Evolutionary conservation across 2,888 invertebrate species (phyloP).

Genomic region (Harpalus rubripes): DNA sequence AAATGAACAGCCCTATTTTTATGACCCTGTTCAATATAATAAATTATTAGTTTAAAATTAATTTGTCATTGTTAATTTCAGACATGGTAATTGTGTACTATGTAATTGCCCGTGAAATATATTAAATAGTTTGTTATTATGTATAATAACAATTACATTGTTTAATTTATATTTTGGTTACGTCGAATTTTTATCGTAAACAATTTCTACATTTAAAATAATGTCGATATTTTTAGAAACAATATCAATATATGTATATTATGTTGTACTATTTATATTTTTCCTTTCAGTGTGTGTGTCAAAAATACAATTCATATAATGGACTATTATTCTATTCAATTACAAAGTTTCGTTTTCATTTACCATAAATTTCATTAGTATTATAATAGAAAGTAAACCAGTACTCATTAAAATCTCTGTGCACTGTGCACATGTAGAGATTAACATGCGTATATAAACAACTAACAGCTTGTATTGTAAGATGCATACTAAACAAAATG

Average conservation of each 20-base stretch:
- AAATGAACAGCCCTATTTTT: too few species aligned
- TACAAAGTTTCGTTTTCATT: slow-evolving; percentile 4
- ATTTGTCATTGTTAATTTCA: not conserved
- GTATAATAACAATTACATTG: too few species aligned
- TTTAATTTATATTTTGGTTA: too few species aligned
- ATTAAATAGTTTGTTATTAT: too few species aligned
- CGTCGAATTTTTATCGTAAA: too few species aligned
- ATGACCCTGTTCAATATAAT: too few species aligned
- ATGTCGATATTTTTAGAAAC: too few species aligned
- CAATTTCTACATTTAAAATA: too few species aligned
- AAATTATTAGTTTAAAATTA: not conserved
- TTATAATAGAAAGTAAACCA: slow-evolving; percentile 31
- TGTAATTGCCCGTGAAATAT: too few species aligned
- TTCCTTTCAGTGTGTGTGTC: too few species aligned
- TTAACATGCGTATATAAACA: slow-evolving; percentile 12
- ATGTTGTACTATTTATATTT: too few species aligned
- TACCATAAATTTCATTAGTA: not conserved
- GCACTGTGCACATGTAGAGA: not conserved
- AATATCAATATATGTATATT: too few species aligned
- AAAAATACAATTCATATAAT: not conserved
- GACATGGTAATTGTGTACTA: not conserved
- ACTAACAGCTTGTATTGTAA: slow-evolving; percentile 8
- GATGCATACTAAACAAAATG: slow-evolving; percentile 19
- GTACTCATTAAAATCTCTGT: slow-evolving; percentile 29
- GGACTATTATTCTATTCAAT: not conserved